These are phyloP conservation scores for Noctuana brunneofusca DNA, from an alignment of 2,888 invertebrate species.

Conservation along the genomic window DNA sequence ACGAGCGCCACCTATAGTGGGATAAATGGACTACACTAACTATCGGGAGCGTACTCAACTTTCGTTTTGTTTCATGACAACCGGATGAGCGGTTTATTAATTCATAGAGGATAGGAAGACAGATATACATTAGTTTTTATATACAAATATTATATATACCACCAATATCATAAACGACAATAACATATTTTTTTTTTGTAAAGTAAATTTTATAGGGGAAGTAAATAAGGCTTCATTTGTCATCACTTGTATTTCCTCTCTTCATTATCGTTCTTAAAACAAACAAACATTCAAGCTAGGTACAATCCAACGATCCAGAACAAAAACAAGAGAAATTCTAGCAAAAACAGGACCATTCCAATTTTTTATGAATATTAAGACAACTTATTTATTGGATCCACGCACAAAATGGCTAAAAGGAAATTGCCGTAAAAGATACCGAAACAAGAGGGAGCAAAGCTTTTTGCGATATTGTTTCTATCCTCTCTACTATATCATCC, in stretches of 20 bases:
- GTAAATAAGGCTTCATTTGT: too few species aligned
- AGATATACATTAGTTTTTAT: too few species aligned
- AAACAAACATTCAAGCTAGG: slow-evolving; percentile 4
- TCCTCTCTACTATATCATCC: slow-evolving; percentile 49
- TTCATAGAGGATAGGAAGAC: too few species aligned
- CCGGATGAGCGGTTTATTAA: too few species aligned
- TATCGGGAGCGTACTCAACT: too few species aligned
- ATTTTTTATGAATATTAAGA: slow-evolving; percentile 35
- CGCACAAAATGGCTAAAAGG: slow-evolving; percentile 37
- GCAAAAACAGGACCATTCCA: slow-evolving; percentile 30
- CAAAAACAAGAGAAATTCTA: slow-evolving; percentile 5
- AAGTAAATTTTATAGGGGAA: too few species aligned
- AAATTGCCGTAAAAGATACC: slow-evolving; percentile 36
- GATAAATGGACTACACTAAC: too few species aligned
- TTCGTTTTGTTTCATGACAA: too few species aligned
- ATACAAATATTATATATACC: too few species aligned
- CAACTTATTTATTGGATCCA: slow-evolving; percentile 37
- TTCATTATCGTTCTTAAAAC: background rate
- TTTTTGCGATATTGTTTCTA: slow-evolving; percentile 43
- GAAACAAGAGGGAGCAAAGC: slow-evolving; percentile 37
- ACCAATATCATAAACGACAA: too few species aligned
- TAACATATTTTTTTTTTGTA: too few species aligned
- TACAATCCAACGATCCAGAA: background rate
- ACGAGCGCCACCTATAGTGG: too few species aligned
- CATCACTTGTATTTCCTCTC: background rate